Percentiles rank a stretch among this genome's conserved stretches.
Conservation (phyloP, 2,113 vertebrate species). For the Chaetodon trifascialis region DNA sequence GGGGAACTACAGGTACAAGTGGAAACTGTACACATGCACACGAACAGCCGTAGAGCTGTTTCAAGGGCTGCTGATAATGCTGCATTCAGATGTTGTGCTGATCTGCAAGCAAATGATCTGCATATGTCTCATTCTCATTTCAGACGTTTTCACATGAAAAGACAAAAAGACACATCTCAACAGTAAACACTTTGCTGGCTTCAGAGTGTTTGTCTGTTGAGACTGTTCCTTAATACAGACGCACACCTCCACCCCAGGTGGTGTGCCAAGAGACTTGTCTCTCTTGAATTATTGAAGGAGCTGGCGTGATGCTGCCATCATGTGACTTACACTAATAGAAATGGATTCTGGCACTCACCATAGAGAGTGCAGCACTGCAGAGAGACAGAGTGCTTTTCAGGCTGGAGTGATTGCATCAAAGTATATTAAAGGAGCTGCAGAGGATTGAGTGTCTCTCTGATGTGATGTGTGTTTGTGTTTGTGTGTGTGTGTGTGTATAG, state of each 20-base stretch:
- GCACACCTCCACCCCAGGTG: conserved; percentile 3
- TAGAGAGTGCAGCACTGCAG: conserved; percentile 2
- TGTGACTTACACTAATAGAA: conserved; percentile 41
- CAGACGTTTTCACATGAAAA: not conserved
- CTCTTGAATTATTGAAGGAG: conserved; percentile 54
- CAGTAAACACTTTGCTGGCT: not conserved
- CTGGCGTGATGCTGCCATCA: conserved; percentile 9
- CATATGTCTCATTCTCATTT: not conserved
- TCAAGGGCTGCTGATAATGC: not conserved
- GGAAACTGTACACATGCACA: not conserved
- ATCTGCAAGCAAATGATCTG: not conserved
- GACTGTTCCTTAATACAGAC: not conserved
- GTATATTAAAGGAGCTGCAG: conserved; percentile 21
- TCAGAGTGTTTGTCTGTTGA: not conserved
- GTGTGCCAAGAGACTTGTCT: conserved; percentile 13
- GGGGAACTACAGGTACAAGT: conserved; percentile 91
- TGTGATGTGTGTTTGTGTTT: conserved; percentile 39
- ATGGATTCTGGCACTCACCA: conserved; percentile 44
- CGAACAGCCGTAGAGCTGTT: not conserved
- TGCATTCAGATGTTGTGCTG: accelerated
- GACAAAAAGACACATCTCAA: not conserved
- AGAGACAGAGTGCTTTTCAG: conserved; percentile 30
- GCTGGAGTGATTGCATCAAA: conserved; percentile 24
- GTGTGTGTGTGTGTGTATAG: conserved; percentile 76
- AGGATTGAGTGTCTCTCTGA: conserved; percentile 35